Evolutionary conservation across 2,888 invertebrate species (phyloP).

Genomic region (Dione juno): DNA sequence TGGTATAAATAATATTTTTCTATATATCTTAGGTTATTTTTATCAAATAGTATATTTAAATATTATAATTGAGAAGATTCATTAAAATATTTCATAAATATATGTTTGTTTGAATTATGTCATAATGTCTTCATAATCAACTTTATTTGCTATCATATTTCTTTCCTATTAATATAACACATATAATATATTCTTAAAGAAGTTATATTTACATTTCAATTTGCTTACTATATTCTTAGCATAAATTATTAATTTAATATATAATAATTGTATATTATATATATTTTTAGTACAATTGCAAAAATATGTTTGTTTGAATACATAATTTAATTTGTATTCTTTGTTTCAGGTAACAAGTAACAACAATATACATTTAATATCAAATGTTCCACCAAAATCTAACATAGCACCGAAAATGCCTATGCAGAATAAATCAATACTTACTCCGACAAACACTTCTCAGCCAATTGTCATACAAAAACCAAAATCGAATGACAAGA

Average conservation of each 20-base stretch:
- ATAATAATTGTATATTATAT: background rate
- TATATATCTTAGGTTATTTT: too few species aligned
- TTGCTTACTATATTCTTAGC: background rate
- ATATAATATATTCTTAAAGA: too few species aligned
- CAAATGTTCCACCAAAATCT: constrained; percentile 71
- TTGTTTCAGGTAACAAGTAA: constrained; percentile 73
- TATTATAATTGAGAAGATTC: too few species aligned
- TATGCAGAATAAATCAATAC: constrained; percentile 66
- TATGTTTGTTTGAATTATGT: too few species aligned
- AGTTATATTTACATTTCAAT: too few species aligned
- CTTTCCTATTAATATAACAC: too few species aligned
- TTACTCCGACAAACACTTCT: constrained; percentile 69
- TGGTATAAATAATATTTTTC: background rate
- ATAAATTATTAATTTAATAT: background rate
- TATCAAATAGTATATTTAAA: too few species aligned
- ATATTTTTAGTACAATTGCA: too few species aligned
- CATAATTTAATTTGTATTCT: constrained; percentile 1
- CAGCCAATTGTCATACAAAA: constrained; percentile 85
- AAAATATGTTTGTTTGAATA: too few species aligned
- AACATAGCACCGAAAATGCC: constrained; percentile 73
- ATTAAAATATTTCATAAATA: too few species aligned
- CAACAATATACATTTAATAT: constrained; percentile 74
- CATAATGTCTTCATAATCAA: too few species aligned
- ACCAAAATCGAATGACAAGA: constrained; percentile 75
- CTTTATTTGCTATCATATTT: too few species aligned